phyloP scores from a whole-genome alignment of 2,113 vertebrate genomes.

The Uria lomvia region DNA sequence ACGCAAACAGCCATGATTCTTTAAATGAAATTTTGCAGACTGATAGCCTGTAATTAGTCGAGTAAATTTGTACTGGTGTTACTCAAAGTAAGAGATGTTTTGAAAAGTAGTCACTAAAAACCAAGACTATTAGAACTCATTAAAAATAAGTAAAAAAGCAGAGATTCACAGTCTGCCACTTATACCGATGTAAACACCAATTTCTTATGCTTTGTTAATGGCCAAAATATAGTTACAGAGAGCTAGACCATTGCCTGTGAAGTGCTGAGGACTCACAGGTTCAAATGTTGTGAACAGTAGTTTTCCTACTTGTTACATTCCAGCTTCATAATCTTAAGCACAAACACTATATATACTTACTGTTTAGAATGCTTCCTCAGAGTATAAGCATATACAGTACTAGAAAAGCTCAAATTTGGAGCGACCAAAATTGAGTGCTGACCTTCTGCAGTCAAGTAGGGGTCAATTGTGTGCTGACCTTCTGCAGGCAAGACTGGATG shows the following conservation, averaged over 20 bases:
- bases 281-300: neutral
- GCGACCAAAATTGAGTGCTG: neutral
- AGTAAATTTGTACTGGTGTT: neutral
- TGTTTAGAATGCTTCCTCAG: neutral
- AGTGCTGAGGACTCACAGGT: neutral
- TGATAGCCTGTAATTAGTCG: neutral
- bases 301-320: neutral
- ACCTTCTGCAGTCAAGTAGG: neutral
- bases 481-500: neutral
- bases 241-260: neutral
- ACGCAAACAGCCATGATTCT: neutral
- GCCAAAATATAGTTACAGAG: neutral
- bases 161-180: neutral
- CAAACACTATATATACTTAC: neutral
- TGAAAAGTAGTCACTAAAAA: neutral
- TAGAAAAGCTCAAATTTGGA: neutral
- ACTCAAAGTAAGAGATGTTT: neutral
- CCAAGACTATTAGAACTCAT: neutral
- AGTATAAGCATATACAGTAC: neutral
- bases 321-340: neutral
- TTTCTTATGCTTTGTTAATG: neutral
- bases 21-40: neutral
- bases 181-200: accelerated
- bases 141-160: neutral
- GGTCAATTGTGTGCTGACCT: neutral